These are phyloP conservation scores for Cephalotes varians DNA, from an alignment of 2,888 invertebrate genomes.

Conservation along the genomic window DNA sequence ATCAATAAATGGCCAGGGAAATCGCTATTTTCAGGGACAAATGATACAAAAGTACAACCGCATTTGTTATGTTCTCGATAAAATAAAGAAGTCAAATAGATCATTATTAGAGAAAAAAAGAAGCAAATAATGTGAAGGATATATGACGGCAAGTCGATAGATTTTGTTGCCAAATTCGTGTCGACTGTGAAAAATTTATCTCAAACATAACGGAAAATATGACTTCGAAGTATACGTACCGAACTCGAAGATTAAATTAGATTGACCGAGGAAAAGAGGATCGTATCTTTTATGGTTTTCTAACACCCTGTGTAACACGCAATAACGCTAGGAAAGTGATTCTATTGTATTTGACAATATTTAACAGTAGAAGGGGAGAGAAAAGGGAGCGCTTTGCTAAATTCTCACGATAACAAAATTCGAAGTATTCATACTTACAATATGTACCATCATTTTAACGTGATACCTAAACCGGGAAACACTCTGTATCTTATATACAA, in stretches of 20 bases:
- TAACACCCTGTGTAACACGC: conserved; percentile 35
- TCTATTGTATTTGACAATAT: conserved; percentile 11
- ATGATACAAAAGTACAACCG: neutral
- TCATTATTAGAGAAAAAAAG: neutral
- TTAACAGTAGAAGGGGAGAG: neutral
- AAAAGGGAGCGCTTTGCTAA: neutral
- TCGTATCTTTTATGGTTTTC: conserved; percentile 16
- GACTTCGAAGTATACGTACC: conserved; percentile 32
- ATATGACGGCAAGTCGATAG: neutral
- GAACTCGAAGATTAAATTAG: too few relatives aligned
- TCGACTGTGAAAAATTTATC: neutral
- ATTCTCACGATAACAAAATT: conserved; percentile 33
- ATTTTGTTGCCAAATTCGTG: neutral
- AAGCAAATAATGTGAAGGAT: neutral
- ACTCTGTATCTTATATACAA: conserved; percentile 62
- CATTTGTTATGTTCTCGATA: neutral
- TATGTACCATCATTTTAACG: conserved; percentile 60
- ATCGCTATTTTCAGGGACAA: neutral
- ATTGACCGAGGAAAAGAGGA: neutral
- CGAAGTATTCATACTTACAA: conserved; percentile 40
- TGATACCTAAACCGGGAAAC: conserved; percentile 57
- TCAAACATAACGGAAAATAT: neutral
- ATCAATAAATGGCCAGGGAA: neutral
- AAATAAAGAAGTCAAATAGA: neutral
- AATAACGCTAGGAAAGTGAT: conserved; percentile 17